phyloP scores from a whole-genome alignment of 2,113 vertebrate species.

The Dunckerocampus dactyliophorus region DNA sequence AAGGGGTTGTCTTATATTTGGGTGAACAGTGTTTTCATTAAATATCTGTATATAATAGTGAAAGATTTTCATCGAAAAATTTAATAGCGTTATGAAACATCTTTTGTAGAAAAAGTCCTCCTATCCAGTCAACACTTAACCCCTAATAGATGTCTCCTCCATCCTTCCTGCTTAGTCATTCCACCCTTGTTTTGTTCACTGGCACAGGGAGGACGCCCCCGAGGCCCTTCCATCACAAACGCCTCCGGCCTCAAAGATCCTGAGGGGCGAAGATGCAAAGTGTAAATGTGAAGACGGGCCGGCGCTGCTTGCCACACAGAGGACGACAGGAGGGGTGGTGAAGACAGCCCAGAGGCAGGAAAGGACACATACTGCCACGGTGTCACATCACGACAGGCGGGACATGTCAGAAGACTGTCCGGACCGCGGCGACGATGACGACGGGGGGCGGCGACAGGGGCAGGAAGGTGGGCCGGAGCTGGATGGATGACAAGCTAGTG shows the following conservation, averaged over 20 bases:
- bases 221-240: constrained; percentile 59
- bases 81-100: too few species aligned
- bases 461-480: constrained; percentile 51
- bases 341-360: constrained; percentile 20
- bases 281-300: constrained; percentile 37
- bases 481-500: constrained; percentile 8
- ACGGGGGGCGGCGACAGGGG: constrained; percentile 19
- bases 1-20: too few species aligned
- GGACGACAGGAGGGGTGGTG: constrained; percentile 15
- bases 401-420: constrained; percentile 17
- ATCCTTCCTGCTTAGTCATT: constrained; percentile 41
- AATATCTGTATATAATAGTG: too few species aligned
- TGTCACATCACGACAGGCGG: constrained; percentile 28
- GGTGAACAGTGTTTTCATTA: too few species aligned
- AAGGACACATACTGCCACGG: constrained; percentile 14
- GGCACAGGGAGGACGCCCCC: constrained; percentile 57
- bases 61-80: too few species aligned
- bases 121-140: too few species aligned
- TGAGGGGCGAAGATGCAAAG: constrained; percentile 44
- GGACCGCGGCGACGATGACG: not conserved
- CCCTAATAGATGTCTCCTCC: constrained; percentile 5
- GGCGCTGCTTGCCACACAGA: constrained; percentile 40
- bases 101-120: too few species aligned
- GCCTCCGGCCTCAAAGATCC: constrained; percentile 65
- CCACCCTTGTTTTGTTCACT: constrained; percentile 40